Conservation (phyloP, 1,140 invertebrate genomes). For the Drepana arcuata region DNA sequence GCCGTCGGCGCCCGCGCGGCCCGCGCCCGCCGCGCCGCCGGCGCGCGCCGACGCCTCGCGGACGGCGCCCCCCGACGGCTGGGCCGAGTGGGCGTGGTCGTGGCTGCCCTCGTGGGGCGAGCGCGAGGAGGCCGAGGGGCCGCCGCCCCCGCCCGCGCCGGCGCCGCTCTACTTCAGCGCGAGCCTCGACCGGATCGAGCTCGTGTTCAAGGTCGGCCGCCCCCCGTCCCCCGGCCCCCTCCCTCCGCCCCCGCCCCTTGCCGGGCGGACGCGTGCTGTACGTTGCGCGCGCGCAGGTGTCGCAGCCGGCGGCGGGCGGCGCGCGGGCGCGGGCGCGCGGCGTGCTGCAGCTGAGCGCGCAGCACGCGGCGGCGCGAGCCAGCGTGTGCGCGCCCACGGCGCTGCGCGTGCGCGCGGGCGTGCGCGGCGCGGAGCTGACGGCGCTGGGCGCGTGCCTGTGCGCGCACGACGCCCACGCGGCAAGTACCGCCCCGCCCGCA, state of each 20-base stretch:
- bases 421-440: constrained; percentile 17
- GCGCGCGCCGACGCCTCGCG: constrained; percentile 22
- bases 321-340: constrained; percentile 26
- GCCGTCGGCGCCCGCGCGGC: constrained; percentile 6
- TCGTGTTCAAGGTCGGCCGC: constrained; percentile 54
- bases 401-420: constrained; percentile 25
- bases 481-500: too few species aligned
- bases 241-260: constrained; percentile 27
- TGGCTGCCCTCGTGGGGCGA: constrained; percentile 44
- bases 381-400: constrained; percentile 27
- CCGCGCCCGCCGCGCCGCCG: constrained; percentile 15
- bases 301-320: constrained; percentile 15
- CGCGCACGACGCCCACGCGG: constrained; percentile 26
- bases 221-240: constrained; percentile 18
- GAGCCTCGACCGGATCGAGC: constrained; percentile 32
- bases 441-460: constrained; percentile 41
- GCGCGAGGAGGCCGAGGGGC: constrained; percentile 23
- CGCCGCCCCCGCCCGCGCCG: constrained; percentile 18
- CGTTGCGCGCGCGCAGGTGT: too few species aligned
- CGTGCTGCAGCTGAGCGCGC: constrained; percentile 30
- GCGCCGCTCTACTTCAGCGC: constrained; percentile 30
- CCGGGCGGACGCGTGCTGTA: constrained; percentile 34
- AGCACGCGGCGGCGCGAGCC: constrained; percentile 27
- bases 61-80: constrained; percentile 24
- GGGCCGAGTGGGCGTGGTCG: constrained; percentile 59